Percentiles rank a stretch among this genome's conserved stretches.
These are phyloP conservation scores for Diabrotica undecimpunctata DNA, from an alignment of 1,140 invertebrate genomes.

Conservation along the genomic window DNA sequence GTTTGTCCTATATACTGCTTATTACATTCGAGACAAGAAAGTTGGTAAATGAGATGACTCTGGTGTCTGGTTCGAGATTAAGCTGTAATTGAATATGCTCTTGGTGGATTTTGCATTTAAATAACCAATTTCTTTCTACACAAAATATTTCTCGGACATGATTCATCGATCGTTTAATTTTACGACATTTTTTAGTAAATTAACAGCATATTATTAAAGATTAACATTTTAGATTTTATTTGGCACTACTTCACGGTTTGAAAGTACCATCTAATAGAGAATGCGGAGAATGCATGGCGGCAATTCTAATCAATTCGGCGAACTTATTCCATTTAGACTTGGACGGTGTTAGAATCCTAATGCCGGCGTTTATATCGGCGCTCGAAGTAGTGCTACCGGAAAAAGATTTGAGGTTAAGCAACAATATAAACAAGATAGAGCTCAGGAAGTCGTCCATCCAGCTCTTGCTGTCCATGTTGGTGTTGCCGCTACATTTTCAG, in stretches of 20 bases:
- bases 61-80: not conserved
- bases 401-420: constrained; percentile 63
- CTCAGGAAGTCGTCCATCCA: constrained; percentile 87
- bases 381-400: constrained; percentile 73
- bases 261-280: constrained; percentile 59
- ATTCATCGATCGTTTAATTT: too few relatives aligned
- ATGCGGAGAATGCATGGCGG: constrained; percentile 70
- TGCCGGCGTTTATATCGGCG: constrained; percentile 85
- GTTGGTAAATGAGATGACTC: too few relatives aligned
- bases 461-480: constrained; percentile 81
- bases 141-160: too few relatives aligned
- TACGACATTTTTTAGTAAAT: too few relatives aligned
- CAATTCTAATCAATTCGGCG: constrained; percentile 75
- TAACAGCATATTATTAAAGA: too few relatives aligned
- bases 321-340: constrained; percentile 86
- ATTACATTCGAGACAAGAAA: too few relatives aligned
- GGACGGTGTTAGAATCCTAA: constrained; percentile 85
- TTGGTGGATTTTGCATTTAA: too few relatives aligned
- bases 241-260: constrained; percentile 79
- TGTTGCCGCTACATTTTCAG: constrained; percentile 88
- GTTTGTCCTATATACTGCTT: too few relatives aligned
- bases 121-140: too few relatives aligned
- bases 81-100: not conserved
- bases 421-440: constrained; percentile 68
- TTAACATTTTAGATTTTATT: constrained; percentile 75